Evolutionary conservation across 2,888 invertebrate genomes (phyloP).

Genomic region (Darwinula stevensoni): DNA sequence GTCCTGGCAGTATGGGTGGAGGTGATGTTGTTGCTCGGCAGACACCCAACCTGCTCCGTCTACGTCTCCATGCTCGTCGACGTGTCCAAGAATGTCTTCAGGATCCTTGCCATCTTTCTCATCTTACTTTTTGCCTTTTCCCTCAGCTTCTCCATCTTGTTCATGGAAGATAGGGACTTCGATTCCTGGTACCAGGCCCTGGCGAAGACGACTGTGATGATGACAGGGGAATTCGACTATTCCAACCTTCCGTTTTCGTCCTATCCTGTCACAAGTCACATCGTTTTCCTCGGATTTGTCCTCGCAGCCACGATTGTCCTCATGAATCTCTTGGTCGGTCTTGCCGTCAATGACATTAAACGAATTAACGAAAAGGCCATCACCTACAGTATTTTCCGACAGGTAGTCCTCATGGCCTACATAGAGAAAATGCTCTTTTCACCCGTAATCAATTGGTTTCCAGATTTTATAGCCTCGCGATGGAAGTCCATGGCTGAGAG

Average conservation of each 20-base stretch:
- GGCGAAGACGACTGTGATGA: conserved; percentile 27
- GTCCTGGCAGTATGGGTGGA: conserved; percentile 26
- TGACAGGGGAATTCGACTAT: conserved; percentile 28
- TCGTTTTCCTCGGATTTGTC: not conserved
- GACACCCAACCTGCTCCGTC: conserved; percentile 26
- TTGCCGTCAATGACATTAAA: not conserved
- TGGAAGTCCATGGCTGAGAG: too few relatives aligned
- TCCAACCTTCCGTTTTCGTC: conserved; percentile 11
- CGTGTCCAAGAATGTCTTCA: conserved; percentile 24
- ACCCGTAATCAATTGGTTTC: too few relatives aligned
- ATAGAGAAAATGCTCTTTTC: not conserved
- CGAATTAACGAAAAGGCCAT: not conserved
- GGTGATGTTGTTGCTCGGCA: conserved; percentile 24
- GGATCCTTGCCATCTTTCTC: conserved; percentile 18
- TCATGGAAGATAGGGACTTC: conserved; percentile 22
- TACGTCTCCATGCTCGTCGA: conserved; percentile 30
- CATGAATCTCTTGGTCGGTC: not conserved
- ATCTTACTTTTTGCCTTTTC: conserved; percentile 26
- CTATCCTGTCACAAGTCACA: not conserved
- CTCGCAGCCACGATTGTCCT: not conserved
- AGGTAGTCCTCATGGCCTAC: not conserved
- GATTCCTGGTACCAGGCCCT: conserved; percentile 23
- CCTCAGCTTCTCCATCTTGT: conserved; percentile 25
- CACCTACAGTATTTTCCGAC: not conserved
- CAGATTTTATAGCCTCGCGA: too few relatives aligned